These are phyloP conservation scores for Taphrorychus bicolor DNA, from an alignment of 2,888 invertebrate genomes.

Conservation along the genomic window DNA sequence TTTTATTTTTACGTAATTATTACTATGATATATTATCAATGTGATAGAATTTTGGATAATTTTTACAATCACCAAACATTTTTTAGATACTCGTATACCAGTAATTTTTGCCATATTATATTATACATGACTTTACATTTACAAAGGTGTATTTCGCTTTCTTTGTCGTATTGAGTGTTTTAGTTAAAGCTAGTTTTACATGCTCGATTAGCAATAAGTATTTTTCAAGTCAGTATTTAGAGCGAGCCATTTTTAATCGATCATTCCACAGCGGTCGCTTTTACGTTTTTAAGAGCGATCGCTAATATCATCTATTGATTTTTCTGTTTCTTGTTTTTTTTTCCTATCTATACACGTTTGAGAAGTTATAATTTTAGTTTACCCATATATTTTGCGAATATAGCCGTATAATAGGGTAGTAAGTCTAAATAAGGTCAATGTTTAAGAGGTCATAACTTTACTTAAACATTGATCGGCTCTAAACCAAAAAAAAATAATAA, in stretches of 20 bases:
- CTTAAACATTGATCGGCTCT: conserved; percentile 16
- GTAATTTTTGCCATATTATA: conserved; percentile 60
- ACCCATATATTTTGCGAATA: conserved; percentile 15
- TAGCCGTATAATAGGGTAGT: conserved; percentile 14
- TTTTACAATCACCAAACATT: conserved; percentile 69
- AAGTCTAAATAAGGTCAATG: neutral
- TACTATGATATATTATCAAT: conserved; percentile 59
- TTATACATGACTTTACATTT: conserved; percentile 46
- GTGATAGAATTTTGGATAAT: conserved; percentile 74
- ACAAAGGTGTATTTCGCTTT: conserved; percentile 37
- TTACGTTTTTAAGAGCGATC: conserved; percentile 4
- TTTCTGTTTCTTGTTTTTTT: conserved; percentile 42
- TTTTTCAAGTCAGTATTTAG: conserved; percentile 61
- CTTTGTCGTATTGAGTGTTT: conserved; percentile 35
- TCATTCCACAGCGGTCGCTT: conserved; percentile 54
- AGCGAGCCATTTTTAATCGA: conserved; percentile 55
- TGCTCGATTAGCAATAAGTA: conserved; percentile 64
- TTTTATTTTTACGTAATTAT: conserved; percentile 45
- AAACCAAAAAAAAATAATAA: conserved; percentile 21
- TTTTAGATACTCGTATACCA: conserved; percentile 62
- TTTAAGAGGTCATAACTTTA: neutral
- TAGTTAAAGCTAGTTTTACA: conserved; percentile 45
- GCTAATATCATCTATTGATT: conserved; percentile 24
- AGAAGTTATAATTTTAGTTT: conserved; percentile 9
- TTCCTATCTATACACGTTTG: conserved; percentile 34